These are phyloP conservation scores for Albula glossodonta DNA, from an alignment of 2,113 vertebrate species.

Conservation along the genomic window DNA sequence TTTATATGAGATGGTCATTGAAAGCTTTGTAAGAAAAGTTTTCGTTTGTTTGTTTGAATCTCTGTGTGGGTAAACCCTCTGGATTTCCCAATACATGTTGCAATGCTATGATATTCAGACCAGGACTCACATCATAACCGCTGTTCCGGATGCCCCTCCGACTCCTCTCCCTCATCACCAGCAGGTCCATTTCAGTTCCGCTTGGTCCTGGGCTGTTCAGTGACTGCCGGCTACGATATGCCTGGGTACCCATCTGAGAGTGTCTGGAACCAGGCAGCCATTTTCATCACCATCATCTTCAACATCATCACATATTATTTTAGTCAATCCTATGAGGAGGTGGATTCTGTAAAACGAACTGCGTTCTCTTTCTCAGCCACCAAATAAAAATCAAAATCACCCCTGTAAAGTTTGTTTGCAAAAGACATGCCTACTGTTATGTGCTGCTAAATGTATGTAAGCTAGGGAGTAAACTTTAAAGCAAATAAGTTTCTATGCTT, in stretches of 20 bases:
- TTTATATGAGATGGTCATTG: neutral
- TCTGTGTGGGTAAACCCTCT: no score
- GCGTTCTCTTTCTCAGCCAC: no score
- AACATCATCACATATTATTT: neutral
- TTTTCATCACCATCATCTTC: neutral
- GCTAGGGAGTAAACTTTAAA: neutral
- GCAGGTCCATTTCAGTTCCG: constrained; percentile 96
- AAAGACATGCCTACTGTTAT: neutral
- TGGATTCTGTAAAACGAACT: no score
- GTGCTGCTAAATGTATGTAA: neutral
- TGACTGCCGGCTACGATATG: constrained; percentile 95
- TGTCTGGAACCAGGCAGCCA: constrained; percentile 67
- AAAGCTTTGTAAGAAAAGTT: neutral
- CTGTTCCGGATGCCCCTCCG: constrained; percentile 92
- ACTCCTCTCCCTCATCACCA: constrained; percentile 88
- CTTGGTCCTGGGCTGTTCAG: constrained; percentile 93
- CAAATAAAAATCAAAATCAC: no score
- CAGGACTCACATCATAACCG: constrained; percentile 89
- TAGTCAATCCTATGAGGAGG: no score
- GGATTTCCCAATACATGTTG: neutral
- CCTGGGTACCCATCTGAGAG: constrained; percentile 80
- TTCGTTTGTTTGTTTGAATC: no score
- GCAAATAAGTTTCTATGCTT: no score
- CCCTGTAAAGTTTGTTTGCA: neutral
- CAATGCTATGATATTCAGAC: no score